These are phyloP conservation scores for Parasteatoda lunata DNA, from an alignment of 2,888 invertebrate genomes.

Conservation along the genomic window DNA sequence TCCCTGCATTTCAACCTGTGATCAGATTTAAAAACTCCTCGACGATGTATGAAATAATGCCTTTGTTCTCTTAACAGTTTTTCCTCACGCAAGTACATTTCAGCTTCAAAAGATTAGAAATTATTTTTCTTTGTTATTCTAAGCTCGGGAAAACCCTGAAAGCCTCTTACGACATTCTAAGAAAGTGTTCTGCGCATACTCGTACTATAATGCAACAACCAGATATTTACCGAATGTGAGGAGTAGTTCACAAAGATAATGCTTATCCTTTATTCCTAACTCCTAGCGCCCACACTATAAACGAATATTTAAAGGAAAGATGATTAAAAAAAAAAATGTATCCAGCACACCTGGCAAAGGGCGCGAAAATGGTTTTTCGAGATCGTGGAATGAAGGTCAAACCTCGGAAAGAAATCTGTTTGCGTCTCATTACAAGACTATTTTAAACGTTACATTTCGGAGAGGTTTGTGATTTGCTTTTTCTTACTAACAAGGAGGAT, in stretches of 20 bases:
- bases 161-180: background rate
- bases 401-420: constrained; percentile 46
- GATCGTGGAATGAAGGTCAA: constrained; percentile 43
- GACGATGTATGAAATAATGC: too few relatives aligned
- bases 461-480: too few relatives aligned
- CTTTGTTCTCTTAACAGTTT: too few relatives aligned
- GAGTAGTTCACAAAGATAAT: constrained; percentile 31
- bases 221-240: constrained; percentile 13
- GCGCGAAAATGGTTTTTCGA: constrained; percentile 20
- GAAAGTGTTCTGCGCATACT: background rate
- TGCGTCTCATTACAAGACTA: constrained; percentile 35
- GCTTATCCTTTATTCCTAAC: constrained; percentile 26
- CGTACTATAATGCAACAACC: constrained; percentile 7
- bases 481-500: too few relatives aligned
- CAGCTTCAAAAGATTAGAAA: too few relatives aligned
- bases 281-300: constrained; percentile 32
- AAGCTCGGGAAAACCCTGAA: too few relatives aligned
- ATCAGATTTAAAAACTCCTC: too few relatives aligned
- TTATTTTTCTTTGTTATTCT: too few relatives aligned
- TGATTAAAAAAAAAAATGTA: constrained; percentile 4
- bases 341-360: constrained; percentile 48
- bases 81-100: too few relatives aligned
- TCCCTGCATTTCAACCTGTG: too few relatives aligned
- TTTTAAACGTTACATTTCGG: constrained; percentile 15
- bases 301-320: constrained; percentile 31